These are phyloP conservation scores for Orycteropus afer DNA, from an alignment of 2,113 vertebrate genomes.

Conservation along the genomic window DNA sequence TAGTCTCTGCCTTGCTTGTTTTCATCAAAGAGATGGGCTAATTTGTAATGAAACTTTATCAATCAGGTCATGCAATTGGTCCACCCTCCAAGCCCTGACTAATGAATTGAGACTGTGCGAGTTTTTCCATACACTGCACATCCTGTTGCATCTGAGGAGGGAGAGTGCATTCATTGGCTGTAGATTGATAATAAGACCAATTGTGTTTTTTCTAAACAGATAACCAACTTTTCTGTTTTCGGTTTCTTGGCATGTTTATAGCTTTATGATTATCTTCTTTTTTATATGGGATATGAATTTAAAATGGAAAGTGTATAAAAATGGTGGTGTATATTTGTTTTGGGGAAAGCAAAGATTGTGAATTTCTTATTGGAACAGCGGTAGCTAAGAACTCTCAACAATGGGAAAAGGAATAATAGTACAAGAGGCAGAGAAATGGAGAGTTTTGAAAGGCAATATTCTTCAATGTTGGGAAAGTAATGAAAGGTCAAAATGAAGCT, in stretches of 20 bases:
- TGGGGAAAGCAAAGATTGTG: conserved; percentile 51
- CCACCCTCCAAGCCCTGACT: conserved; percentile 17
- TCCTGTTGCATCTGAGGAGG: background rate
- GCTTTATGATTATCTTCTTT: conserved; percentile 50
- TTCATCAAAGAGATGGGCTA: conserved; percentile 75
- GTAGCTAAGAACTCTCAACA: conserved; percentile 78
- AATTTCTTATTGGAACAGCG: conserved; percentile 66
- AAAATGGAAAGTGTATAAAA: conserved; percentile 50
- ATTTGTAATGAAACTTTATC: conserved; percentile 73
- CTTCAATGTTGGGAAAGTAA: conserved; percentile 83
- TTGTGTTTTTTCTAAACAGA: conserved; percentile 44
- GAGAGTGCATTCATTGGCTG: background rate
- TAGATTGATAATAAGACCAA: background rate
- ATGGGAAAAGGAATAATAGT: conserved; percentile 77
- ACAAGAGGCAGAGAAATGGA: conserved; percentile 78
- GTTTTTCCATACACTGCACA: background rate
- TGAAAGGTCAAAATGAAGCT: conserved; percentile 82
- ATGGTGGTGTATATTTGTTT: conserved; percentile 65
- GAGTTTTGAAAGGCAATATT: conserved; percentile 84
- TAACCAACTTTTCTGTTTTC: conserved; percentile 34
- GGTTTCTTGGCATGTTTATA: conserved; percentile 51
- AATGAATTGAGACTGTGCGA: conserved; percentile 31
- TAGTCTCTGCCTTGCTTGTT: conserved; percentile 74
- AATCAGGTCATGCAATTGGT: conserved; percentile 41
- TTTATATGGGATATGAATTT: conserved; percentile 39